Conservation (phyloP, 2,113 vertebrate genomes). For the Muscicapa adusta region DNA sequence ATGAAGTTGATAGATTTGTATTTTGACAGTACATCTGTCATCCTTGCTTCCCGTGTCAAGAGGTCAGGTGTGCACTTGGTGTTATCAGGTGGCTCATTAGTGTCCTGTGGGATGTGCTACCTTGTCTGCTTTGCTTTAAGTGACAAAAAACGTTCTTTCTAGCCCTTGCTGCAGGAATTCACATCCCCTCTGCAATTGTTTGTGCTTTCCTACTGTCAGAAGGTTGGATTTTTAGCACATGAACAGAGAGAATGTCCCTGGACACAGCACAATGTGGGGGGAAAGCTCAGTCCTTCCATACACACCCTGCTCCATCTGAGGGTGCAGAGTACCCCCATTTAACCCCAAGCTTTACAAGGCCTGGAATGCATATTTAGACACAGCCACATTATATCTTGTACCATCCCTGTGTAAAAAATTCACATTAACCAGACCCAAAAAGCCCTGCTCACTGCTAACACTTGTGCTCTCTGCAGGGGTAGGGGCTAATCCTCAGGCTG, state of each 20-base stretch:
- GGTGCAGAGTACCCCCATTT: neutral
- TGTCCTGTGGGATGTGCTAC: conserved; percentile 18
- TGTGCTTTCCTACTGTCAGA: neutral
- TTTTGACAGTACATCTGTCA: conserved; percentile 72
- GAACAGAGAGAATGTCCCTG: neutral
- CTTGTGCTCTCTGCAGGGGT: rapidly evolving
- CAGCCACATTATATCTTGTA: neutral
- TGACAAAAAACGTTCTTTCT: conserved; percentile 8
- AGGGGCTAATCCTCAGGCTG: neutral
- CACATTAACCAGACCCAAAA: neutral
- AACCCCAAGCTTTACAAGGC: no score
- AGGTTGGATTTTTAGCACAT: neutral
- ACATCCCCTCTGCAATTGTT: neutral
- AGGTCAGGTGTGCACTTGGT: conserved; percentile 46
- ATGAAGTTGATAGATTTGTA: conserved; percentile 59
- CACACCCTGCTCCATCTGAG: rapidly evolving
- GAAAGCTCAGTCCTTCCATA: neutral
- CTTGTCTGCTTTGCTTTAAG: conserved; percentile 22
- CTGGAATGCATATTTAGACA: neutral
- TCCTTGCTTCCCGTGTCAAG: conserved; percentile 43
- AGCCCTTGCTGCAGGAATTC: conserved; percentile 12
- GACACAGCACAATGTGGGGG: neutral
- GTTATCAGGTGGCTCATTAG: conserved; percentile 59
- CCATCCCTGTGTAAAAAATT: neutral
- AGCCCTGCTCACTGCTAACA: neutral